phyloP scores from a whole-genome alignment of 2,888 invertebrate species.

The Drosophila ustulata region DNA sequence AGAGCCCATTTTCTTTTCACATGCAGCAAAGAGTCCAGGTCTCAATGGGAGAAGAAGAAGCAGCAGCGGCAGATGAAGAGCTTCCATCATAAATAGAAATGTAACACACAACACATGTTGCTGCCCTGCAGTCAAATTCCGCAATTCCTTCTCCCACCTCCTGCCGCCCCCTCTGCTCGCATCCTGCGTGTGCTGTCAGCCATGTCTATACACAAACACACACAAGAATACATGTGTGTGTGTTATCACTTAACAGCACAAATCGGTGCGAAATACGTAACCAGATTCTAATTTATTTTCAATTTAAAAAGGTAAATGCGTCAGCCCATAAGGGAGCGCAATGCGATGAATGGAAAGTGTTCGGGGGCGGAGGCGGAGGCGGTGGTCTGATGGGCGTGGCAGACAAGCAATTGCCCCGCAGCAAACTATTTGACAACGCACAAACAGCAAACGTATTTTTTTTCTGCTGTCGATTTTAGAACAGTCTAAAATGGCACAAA shows the following conservation, averaged over 20 bases:
- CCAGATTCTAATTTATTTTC: slow-evolving; percentile 80
- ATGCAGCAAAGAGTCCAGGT: slow-evolving; percentile 56
- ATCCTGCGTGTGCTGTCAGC: slow-evolving; percentile 46
- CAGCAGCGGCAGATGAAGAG: slow-evolving; percentile 19
- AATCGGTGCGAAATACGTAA: slow-evolving; percentile 78
- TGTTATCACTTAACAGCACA: slow-evolving; percentile 76
- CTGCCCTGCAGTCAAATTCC: slow-evolving; percentile 64
- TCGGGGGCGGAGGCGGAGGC: neutral
- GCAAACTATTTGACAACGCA: slow-evolving; percentile 69
- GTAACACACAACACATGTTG: slow-evolving; percentile 75
- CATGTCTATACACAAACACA: slow-evolving; percentile 31
- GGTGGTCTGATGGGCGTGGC: slow-evolving; percentile 37
- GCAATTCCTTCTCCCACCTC: neutral
- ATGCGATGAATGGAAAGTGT: neutral
- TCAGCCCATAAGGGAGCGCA: slow-evolving; percentile 37
- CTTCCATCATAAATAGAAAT: slow-evolving; percentile 72
- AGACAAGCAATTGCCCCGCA: slow-evolving; percentile 61
- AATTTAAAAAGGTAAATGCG: slow-evolving; percentile 79
- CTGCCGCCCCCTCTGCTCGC: neutral
- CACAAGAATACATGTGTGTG: slow-evolving; percentile 25
- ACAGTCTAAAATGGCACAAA: slow-evolving; percentile 64
- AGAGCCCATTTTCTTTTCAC: slow-evolving; percentile 75
- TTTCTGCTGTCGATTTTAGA: slow-evolving; percentile 11
- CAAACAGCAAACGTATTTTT: neutral
- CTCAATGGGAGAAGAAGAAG: slow-evolving; percentile 50